Conservation (phyloP, 2,797 vertebrate species). For the Adelosebastes latens region DNA sequence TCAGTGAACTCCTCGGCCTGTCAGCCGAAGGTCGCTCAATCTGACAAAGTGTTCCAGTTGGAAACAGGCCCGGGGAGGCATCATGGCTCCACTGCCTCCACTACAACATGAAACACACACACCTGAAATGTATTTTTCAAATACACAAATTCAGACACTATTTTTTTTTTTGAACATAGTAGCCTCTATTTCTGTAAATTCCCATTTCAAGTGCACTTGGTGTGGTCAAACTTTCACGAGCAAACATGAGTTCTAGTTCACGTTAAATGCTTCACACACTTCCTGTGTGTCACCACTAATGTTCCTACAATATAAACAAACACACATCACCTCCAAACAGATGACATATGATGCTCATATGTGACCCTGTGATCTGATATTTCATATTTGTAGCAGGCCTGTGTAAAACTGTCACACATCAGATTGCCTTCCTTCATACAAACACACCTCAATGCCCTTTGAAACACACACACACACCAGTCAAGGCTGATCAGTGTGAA, state of each 20-base stretch:
- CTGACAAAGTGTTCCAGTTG: slow-evolving; percentile 79
- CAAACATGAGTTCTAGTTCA: background rate
- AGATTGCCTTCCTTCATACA: slow-evolving; percentile 31
- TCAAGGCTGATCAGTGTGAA: slow-evolving; percentile 71
- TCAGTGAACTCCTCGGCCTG: slow-evolving; percentile 76
- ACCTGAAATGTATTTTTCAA: slow-evolving; percentile 21
- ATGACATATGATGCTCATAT: background rate
- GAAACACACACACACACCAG: slow-evolving; percentile 39
- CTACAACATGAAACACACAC: slow-evolving; percentile 27
- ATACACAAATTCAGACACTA: slow-evolving; percentile 11
- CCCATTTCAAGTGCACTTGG: background rate
- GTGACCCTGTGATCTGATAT: slow-evolving; percentile 13
- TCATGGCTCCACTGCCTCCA: slow-evolving; percentile 54
- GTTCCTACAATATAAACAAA: background rate
- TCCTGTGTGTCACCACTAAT: background rate
- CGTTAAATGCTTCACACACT: background rate
- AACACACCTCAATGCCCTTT: slow-evolving; percentile 44
- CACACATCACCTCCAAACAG: background rate
- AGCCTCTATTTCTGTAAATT: background rate
- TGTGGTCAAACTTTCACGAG: background rate
- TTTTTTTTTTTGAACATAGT: background rate
- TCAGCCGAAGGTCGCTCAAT: slow-evolving; percentile 78
- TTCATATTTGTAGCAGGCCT: slow-evolving; percentile 3
- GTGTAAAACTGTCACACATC: slow-evolving; percentile 35
- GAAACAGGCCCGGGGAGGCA: slow-evolving; percentile 67